Evolutionary conservation across 2,888 invertebrate species (phyloP).

Genomic region (Lasioglossum villosulum): DNA sequence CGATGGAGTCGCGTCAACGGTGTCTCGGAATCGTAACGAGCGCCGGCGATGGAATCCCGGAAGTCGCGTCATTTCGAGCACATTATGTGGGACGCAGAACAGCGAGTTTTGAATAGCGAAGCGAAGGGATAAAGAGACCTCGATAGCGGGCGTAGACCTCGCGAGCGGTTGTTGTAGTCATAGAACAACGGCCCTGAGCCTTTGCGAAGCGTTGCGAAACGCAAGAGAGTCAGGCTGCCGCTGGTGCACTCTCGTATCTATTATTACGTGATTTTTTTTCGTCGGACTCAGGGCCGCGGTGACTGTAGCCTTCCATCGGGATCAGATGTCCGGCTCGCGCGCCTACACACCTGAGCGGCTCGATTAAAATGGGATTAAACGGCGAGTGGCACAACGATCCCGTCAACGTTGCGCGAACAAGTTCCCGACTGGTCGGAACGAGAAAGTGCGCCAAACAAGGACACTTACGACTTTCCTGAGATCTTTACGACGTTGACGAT

Average conservation of each 20-base stretch:
- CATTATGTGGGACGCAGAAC: conserved; percentile 25
- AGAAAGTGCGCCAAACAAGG: background rate
- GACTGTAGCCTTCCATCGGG: conserved; percentile 63
- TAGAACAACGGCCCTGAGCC: conserved; percentile 73
- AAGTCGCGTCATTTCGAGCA: conserved; percentile 40
- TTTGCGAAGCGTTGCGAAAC: conserved; percentile 72
- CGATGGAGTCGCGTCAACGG: background rate
- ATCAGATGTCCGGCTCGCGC: conserved; percentile 67
- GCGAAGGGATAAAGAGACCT: conserved; percentile 62
- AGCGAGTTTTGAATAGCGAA: conserved; percentile 39
- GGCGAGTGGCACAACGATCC: conserved; percentile 25
- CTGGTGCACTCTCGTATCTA: conserved; percentile 67
- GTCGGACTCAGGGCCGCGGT: conserved; percentile 57
- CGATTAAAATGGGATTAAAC: conserved; percentile 66
- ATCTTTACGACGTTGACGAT: background rate
- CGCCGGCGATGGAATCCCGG: conserved; percentile 22
- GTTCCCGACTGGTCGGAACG: background rate
- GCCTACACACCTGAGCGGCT: conserved; percentile 44
- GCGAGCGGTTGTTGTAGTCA: conserved; percentile 48
- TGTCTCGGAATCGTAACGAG: conserved; percentile 8
- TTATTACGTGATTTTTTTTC: conserved; percentile 65
- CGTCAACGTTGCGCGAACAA: background rate
- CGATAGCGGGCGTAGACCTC: conserved; percentile 74
- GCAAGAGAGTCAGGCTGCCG: conserved; percentile 46
- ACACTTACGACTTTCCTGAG: background rate